These are phyloP conservation scores for Apamea anceps DNA, from an alignment of 2,888 invertebrate species.

Conservation along the genomic window DNA sequence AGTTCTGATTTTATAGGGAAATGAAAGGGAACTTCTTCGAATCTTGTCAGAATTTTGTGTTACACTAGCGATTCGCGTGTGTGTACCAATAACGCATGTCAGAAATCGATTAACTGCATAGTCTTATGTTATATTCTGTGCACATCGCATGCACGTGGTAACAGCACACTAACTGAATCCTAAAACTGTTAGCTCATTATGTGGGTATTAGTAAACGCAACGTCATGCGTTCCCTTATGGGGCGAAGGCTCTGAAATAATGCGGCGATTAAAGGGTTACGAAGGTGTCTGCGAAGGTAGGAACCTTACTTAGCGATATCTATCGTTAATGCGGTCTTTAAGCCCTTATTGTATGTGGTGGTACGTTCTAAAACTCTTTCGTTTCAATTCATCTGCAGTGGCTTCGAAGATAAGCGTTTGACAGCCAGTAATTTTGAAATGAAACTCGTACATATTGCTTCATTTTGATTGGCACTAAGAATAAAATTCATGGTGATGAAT, in stretches of 20 bases:
- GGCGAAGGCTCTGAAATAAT: constrained; percentile 37
- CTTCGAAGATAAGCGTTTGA: constrained; percentile 4
- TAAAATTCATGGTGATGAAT: constrained; percentile 11
- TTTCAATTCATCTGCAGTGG: constrained; percentile 21
- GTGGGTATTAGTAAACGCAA: constrained; percentile 58
- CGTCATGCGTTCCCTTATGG: constrained; percentile 41
- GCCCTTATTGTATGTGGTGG: constrained; percentile 20
- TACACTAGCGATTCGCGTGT: constrained; percentile 8
- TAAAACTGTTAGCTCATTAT: constrained; percentile 46
- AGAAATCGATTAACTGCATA: constrained; percentile 36
- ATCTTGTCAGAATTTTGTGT: neutral
- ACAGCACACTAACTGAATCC: constrained; percentile 56
- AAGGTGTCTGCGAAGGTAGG: constrained; percentile 35
- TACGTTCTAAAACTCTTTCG: constrained; percentile 5
- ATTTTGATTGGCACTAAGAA: constrained; percentile 1
- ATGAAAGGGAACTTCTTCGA: neutral
- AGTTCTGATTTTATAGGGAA: neutral
- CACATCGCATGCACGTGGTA: constrained; percentile 19
- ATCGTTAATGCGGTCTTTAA: constrained; percentile 47
- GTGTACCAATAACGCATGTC: constrained; percentile 17
- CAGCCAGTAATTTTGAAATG: neutral
- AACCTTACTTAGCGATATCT: constrained; percentile 24
- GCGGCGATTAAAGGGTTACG: constrained; percentile 49
- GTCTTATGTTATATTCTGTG: constrained; percentile 31
- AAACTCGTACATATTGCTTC: neutral